Base-by-base conservation (phyloP, 2,888 invertebrate genomes). In the Spodoptera exigua region DNA sequence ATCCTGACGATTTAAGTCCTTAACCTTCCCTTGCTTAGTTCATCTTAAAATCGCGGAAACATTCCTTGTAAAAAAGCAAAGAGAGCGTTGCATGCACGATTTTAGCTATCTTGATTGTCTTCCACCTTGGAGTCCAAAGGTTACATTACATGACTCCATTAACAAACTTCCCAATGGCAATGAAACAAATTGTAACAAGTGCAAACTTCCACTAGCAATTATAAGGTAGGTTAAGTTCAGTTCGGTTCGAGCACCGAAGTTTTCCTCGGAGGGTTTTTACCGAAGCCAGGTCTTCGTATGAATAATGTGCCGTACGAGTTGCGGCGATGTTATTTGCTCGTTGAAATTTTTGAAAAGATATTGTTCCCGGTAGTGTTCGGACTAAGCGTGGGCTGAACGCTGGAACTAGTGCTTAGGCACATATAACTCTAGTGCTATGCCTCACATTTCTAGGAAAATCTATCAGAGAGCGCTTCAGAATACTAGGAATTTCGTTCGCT, bases 221-320 rank as follows among this genome's bases (percentile, higher is more conserved):
- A 75, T 51, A 63, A 76, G 61, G 64, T 63, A 66, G 62, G 66
- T 68, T 66, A 70, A 70, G 64, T 77, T 75, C 70, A 63, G 51
- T 63, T 60, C 35, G 44, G 55, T 57, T 62, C 44, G 55, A 62
- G 49, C 52, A 49, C 18, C 43, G 27, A 75, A 76, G 67, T 71
- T 67, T 76, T 71, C 70, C 70, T 59, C 57, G 44, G 65, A 72
- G 63, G 63, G 51, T 70, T 78, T 78, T 68, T 69, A 65, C 62
- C 70, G 66, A 72, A 76, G 76, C 70, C 65, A 70, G 74, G 66
- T 74, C 74, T 69, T 66, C 77, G 69, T 71, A 84, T 86, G 84
- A 88, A 75, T 86, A 82, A 88, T 84, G 83, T 73, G 62, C 65
- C 56, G 64, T 64, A 81, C 83, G 83, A 74, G 74, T 66, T 68